These are phyloP conservation scores for Todiramphus chloris DNA, from an alignment of 2,113 vertebrate species.

Conservation along the genomic window DNA sequence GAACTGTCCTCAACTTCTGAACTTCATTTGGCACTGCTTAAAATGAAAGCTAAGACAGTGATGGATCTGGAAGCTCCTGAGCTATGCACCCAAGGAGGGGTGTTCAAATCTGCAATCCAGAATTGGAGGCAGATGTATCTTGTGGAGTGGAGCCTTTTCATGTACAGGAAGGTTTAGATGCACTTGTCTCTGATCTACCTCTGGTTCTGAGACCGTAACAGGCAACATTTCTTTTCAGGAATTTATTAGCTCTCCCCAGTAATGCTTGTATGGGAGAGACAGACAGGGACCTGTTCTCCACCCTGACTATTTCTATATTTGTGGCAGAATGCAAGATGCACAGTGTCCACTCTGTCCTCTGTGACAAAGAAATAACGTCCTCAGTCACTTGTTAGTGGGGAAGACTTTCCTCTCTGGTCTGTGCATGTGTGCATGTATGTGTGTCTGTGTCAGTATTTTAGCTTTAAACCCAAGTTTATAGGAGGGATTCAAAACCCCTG, in stretches of 20 bases:
- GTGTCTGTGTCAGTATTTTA: neutral
- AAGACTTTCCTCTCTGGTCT: neutral
- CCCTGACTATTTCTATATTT: neutral
- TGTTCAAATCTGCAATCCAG: neutral
- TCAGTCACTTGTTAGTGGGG: neutral
- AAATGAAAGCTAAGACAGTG: neutral
- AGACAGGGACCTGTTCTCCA: neutral
- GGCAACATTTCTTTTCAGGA: neutral
- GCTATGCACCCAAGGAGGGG: neutral
- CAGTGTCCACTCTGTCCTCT: neutral
- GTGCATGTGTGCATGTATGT: fast-evolving
- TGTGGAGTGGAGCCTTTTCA: neutral
- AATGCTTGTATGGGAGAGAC: neutral
- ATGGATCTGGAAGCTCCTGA: neutral
- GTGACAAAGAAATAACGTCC: neutral
- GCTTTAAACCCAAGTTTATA: neutral
- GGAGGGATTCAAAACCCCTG: neutral
- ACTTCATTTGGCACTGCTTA: neutral
- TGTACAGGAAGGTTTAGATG: neutral
- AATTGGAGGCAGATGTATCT: neutral
- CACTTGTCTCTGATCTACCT: neutral
- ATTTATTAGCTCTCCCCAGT: neutral
- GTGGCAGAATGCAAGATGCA: neutral
- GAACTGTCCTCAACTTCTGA: neutral
- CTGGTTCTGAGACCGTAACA: neutral